Percentiles rank a stretch among this genome's conserved stretches.
Conservation (phyloP, 2,888 invertebrate genomes). For the Orchesella flavescens region DNA sequence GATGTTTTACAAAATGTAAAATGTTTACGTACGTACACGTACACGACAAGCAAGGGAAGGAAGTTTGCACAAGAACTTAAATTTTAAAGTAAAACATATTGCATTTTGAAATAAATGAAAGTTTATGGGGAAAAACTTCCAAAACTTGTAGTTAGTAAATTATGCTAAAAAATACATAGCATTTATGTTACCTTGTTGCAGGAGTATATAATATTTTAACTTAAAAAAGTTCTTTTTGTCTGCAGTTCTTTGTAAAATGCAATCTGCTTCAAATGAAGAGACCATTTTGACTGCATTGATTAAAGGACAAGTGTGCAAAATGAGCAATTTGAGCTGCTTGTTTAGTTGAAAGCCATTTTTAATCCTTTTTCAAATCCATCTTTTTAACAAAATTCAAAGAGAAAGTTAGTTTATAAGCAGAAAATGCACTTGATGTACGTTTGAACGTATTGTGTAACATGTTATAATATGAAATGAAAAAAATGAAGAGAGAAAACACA, state of each 20-base stretch:
- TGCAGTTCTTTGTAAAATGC: too few species aligned
- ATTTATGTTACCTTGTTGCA: too few species aligned
- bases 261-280: too few species aligned
- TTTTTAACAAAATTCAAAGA: not conserved
- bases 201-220: too few species aligned
- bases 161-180: too few species aligned
- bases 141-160: too few species aligned
- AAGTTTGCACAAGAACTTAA: not conserved
- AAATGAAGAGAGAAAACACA: not conserved
- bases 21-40: not conserved
- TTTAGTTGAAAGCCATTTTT: not conserved
- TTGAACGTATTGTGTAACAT: not conserved
- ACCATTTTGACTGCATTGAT: not conserved
- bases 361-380: not conserved
- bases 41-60: too few species aligned
- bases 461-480: not conserved
- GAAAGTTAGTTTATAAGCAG: not conserved
- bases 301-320: slow-evolving; percentile 4
- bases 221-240: too few species aligned
- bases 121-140: too few species aligned
- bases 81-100: too few species aligned
- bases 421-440: not conserved
- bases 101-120: too few species aligned
- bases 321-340: slow-evolving; percentile 4
- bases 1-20: not conserved